phyloP scores from a whole-genome alignment of 2,797 vertebrate genomes.

The Orestias chungarensis region DNA sequence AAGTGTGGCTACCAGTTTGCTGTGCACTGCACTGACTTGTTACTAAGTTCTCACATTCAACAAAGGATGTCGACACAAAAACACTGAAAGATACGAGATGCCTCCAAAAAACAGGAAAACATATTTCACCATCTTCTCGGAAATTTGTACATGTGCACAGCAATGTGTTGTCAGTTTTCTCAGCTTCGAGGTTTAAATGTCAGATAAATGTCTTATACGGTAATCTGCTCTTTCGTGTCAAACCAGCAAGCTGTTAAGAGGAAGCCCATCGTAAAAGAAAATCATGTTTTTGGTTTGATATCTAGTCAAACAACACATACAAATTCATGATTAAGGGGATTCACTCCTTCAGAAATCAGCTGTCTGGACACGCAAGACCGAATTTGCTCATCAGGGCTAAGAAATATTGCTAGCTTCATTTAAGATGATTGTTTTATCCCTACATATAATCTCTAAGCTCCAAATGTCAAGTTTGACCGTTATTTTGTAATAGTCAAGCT shows the following conservation, averaged over 20 bases:
- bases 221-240: conserved; percentile 50
- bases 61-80: conserved; percentile 13
- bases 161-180: conserved; percentile 26
- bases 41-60: conserved; percentile 2
- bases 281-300: conserved; percentile 5
- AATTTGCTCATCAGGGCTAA: conserved; percentile 39
- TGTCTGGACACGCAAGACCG: conserved; percentile 24
- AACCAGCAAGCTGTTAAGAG: conserved; percentile 27
- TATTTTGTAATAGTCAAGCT: no score
- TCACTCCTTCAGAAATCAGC: conserved; percentile 44
- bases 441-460: conserved; percentile 55
- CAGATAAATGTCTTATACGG: conserved; percentile 57
- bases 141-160: conserved; percentile 32
- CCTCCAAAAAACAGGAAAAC: conserved; percentile 13
- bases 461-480: no score
- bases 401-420: conserved; percentile 62
- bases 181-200: conserved; percentile 54
- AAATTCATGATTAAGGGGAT: conserved; percentile 39
- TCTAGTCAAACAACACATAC: conserved; percentile 26
- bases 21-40: conserved; percentile 1
- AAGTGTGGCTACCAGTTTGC: neutral
- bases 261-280: conserved; percentile 39
- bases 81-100: neutral
- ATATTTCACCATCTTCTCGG: conserved; percentile 16
- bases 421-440: conserved; percentile 52